Evolutionary conservation across 2,113 vertebrate species (phyloP).

Genomic region (Lanius collurio): DNA sequence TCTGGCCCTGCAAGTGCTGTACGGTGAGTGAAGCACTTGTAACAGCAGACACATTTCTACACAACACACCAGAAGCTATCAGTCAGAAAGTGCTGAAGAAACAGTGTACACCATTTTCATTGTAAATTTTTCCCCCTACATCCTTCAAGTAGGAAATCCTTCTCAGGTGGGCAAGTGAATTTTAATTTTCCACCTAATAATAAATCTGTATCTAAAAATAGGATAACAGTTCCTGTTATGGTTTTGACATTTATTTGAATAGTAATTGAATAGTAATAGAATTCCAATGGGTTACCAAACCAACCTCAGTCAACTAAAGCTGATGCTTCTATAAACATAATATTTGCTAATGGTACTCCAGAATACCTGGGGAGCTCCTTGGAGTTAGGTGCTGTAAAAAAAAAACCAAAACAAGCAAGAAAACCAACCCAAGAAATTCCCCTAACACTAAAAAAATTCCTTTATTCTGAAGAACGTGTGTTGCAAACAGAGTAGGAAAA

Average conservation of each 20-base stretch:
- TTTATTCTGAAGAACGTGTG: neutral
- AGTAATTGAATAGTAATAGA: neutral
- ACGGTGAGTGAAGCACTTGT: neutral
- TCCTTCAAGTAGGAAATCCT: neutral
- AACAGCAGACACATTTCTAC: neutral
- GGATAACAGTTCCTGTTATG: neutral
- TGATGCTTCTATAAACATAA: accelerated
- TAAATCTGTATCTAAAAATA: neutral
- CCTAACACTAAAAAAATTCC: neutral
- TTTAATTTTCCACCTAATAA: neutral
- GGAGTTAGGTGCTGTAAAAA: neutral
- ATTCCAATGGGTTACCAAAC: neutral
- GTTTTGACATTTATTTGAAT: neutral
- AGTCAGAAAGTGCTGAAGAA: neutral
- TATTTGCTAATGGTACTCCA: neutral
- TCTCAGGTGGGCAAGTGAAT: neutral
- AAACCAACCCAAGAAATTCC: accelerated
- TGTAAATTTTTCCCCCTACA: neutral
- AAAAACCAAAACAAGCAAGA: neutral
- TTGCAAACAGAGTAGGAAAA: neutral
- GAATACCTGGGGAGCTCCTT: neutral
- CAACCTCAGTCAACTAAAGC: neutral
- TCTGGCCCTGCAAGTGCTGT: neutral
- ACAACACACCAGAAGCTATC: neutral
- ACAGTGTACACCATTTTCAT: neutral